phyloP scores from a whole-genome alignment of 1,140 invertebrate genomes.

The Diabrotica virgifera region DNA sequence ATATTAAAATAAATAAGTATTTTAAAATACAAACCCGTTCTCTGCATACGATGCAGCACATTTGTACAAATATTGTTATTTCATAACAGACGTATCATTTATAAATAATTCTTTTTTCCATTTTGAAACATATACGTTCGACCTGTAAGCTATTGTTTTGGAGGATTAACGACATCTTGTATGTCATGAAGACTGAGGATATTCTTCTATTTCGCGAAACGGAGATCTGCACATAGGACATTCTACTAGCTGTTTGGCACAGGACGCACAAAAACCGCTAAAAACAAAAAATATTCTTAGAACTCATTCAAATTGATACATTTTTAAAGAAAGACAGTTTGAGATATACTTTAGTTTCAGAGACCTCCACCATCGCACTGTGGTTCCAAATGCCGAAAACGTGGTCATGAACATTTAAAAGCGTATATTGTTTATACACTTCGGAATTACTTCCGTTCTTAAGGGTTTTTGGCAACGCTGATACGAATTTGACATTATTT shows the following conservation, averaged over 20 bases:
- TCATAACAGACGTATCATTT: neutral
- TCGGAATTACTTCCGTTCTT: too few relatives aligned
- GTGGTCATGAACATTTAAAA: too few relatives aligned
- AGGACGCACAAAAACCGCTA: constrained; percentile 82
- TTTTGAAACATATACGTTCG: constrained; percentile 11
- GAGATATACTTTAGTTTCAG: too few relatives aligned
- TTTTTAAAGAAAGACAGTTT: too few relatives aligned
- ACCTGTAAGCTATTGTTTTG: neutral
- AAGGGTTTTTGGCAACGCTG: too few relatives aligned
- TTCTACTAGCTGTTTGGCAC: constrained; percentile 72
- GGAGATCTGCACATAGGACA: constrained; percentile 84
- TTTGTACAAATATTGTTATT: constrained; percentile 25
- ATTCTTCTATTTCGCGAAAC: constrained; percentile 40
- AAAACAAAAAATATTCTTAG: constrained; percentile 28
- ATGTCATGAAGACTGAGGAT: constrained; percentile 31
- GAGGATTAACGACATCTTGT: constrained; percentile 6
- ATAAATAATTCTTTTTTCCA: constrained; percentile 10
- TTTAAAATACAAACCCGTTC: constrained; percentile 26
- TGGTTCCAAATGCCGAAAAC: too few relatives aligned
- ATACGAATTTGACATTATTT: too few relatives aligned
- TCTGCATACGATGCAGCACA: constrained; percentile 22
- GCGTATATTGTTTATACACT: too few relatives aligned
- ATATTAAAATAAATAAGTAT: constrained; percentile 19
- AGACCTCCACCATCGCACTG: too few relatives aligned
- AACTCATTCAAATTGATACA: too few relatives aligned